Conservation (phyloP, 2,797 vertebrate genomes). For the Peromyscus attwateri region DNA sequence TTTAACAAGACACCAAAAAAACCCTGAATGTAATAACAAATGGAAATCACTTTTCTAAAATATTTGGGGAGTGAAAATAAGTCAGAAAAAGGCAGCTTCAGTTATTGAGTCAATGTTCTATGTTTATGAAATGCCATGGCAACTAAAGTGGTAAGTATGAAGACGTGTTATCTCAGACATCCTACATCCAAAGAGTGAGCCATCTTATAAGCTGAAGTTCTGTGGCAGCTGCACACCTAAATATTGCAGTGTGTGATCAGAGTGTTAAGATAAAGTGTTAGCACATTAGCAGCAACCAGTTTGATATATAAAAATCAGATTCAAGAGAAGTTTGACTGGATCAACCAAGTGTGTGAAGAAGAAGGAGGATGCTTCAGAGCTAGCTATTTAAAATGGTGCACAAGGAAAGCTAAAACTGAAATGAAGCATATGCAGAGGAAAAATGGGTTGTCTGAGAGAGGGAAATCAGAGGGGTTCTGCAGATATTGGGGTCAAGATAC, state of each 20-base stretch:
- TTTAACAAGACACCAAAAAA: not conserved
- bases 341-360: not conserved
- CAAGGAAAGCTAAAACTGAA: constrained; percentile 33
- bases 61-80: constrained; percentile 30
- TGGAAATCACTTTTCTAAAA: not conserved
- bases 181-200: not conserved
- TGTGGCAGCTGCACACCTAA: not conserved
- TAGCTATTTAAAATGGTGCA: not conserved
- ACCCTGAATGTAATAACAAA: not conserved
- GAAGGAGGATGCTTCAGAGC: not conserved
- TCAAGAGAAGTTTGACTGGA: not conserved
- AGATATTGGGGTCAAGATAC: not conserved
- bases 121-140: not conserved
- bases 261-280: constrained; percentile 57
- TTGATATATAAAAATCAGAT: constrained; percentile 20
- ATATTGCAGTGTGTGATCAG: not conserved
- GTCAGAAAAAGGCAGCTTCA: not conserved
- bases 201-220: not conserved
- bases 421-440: not conserved
- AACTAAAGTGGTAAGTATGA: not conserved
- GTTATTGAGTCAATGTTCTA: not conserved
- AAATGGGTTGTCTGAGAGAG: not conserved
- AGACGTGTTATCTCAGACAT: not conserved
- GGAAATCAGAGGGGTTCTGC: not conserved
- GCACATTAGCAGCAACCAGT: constrained; percentile 8